phyloP scores from a whole-genome alignment of 2,888 invertebrate species.

The Lamellibrachia satsuma region DNA sequence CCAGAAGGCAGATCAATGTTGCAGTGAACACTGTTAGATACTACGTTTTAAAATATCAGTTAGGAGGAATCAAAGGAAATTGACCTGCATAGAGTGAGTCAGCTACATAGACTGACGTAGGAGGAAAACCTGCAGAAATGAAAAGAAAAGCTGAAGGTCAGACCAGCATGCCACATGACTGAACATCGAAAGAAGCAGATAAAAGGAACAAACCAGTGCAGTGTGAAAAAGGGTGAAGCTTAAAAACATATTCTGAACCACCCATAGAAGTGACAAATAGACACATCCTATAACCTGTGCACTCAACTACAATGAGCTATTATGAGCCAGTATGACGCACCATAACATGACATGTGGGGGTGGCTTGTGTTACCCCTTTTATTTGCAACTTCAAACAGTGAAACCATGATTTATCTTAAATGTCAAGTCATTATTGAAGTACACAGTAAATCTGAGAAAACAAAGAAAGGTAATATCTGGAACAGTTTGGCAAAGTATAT shows the following conservation, averaged over 20 bases:
- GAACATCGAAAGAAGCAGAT: neutral
- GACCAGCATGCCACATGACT: neutral
- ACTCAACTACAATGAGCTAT: neutral
- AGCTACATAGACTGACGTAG: neutral
- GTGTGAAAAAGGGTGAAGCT: neutral
- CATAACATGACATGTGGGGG: neutral
- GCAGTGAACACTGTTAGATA: neutral
- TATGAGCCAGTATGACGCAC: neutral
- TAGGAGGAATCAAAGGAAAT: neutral
- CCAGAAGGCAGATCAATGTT: neutral
- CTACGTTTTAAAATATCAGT: neutral
- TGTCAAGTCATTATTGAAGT: neutral
- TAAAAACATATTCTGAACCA: neutral
- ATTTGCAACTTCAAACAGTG: neutral
- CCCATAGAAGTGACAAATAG: neutral
- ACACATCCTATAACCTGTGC: neutral
- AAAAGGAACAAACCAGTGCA: neutral
- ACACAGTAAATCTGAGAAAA: neutral
- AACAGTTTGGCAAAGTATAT: neutral
- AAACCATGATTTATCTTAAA: slow-evolving; percentile 2
- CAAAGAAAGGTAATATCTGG: neutral
- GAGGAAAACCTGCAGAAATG: neutral
- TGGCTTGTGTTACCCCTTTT: neutral
- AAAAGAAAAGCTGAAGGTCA: neutral
- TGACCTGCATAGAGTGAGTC: neutral